Evolutionary conservation across 2,113 vertebrate genomes (phyloP), one percentile per base, ranked within the genome.

Genomic region (Megalops atlanticus): DNA sequence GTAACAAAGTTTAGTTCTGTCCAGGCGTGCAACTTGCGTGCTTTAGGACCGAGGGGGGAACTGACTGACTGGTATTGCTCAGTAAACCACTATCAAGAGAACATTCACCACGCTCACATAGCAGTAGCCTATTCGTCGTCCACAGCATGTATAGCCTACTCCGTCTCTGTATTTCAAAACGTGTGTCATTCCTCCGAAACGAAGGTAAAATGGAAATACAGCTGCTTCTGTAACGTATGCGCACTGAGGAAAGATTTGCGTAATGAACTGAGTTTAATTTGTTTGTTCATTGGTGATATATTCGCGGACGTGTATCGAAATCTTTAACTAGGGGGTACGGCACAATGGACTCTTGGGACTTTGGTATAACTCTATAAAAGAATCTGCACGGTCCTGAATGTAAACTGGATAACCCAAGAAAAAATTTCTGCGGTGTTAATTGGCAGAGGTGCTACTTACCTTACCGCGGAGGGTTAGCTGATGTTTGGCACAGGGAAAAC

Each of bases 21-120:
- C 31, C 16, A n/a, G 36, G 6, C 15, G n/a, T 49, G 45, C 72
- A 74, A 21, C 6, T 39, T 41, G 80, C 36, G 80, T 31, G 76
- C 82, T 87, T 84, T 87, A 89, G 86, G 88, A 87, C 86, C 88
- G 78, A 74, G 84, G 73, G 85, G 85, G 82, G 41, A 64, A 36
- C 72, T 45, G 78, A 47, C 77, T 21, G 74, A 21, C 73, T 75
- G 14, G 24, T 76, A 16, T 41, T 76, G 47, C 24, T 81, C 74
- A 18, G 24, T 76, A 49, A 76, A 77, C 39, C 49, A 27, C 33
- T 76, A 84, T 82, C 77, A 39, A 75, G 68, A 81, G 27, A 35
- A 76, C 78, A 80, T 58, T 43, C 80, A 81, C 45, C 33, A 71
- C 43, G 24, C 64, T 76, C 45, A 77, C 68, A 77, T 64, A 15